Evolutionary conservation across 1,140 invertebrate genomes (phyloP).

Genomic region (Scaptomyza hsui): DNA sequence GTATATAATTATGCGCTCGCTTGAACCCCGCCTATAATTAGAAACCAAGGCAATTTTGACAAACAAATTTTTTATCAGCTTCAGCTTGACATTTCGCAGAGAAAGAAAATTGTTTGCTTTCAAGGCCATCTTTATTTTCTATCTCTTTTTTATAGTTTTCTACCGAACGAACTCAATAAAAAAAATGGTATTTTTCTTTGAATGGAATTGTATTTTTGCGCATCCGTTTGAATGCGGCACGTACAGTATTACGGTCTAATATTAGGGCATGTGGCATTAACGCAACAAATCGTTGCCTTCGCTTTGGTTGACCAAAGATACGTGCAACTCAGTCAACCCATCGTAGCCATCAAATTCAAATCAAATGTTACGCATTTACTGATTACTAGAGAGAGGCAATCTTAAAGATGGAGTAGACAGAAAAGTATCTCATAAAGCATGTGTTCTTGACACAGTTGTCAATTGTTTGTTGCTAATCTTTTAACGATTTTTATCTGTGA

Average conservation of each 20-base stretch:
- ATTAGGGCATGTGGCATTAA: constrained; percentile 50
- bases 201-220: constrained; percentile 46
- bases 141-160: background rate
- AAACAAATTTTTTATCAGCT: constrained; percentile 51
- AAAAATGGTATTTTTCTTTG: constrained; percentile 54
- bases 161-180: constrained; percentile 32
- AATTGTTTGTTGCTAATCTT: background rate
- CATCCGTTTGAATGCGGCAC: constrained; percentile 49
- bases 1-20: constrained; percentile 75
- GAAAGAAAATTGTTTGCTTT: constrained; percentile 1
- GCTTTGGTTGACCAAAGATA: constrained; percentile 50
- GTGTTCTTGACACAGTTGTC: background rate
- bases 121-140: too few relatives aligned
- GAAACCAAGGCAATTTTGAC: constrained; percentile 51
- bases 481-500: background rate
- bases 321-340: constrained; percentile 47
- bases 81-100: constrained; percentile 27
- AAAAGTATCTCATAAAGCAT: background rate
- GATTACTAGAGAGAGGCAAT: constrained; percentile 32
- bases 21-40: constrained; percentile 65
- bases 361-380: constrained; percentile 44
- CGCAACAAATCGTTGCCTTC: constrained; percentile 27
- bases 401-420: too few relatives aligned
- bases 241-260: constrained; percentile 49
- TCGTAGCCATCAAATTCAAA: constrained; percentile 56